A percentile compares a stretch with the other conserved stretches of the same genome.
These are phyloP conservation scores for Poecilia gillii DNA, from an alignment of 2,797 vertebrate genomes.

Conservation along the genomic window DNA sequence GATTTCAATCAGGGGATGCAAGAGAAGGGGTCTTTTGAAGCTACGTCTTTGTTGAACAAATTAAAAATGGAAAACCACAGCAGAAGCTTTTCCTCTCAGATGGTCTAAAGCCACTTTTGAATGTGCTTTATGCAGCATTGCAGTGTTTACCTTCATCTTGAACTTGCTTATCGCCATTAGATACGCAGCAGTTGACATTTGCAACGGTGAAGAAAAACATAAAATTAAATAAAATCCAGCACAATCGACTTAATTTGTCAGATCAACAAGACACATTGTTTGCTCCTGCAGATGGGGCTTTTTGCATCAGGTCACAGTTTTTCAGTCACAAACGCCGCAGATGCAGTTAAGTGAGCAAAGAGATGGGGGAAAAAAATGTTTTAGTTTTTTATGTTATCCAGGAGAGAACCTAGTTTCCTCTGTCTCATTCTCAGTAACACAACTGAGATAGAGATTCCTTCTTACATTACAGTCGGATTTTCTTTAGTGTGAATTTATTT, in stretches of 20 bases:
- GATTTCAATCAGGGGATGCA: constrained; percentile 11
- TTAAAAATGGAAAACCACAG: constrained; percentile 30
- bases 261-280: background rate
- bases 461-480: background rate
- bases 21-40: constrained; percentile 32
- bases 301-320: background rate
- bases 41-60: constrained; percentile 44
- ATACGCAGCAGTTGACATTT: constrained; percentile 1
- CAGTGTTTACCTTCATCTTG: background rate
- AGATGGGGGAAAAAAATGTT: background rate
- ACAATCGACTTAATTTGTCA: background rate
- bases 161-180: constrained; percentile 16
- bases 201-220: background rate
- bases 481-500: background rate
- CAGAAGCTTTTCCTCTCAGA: constrained; percentile 26
- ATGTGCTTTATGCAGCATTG: background rate
- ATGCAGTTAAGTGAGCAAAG: background rate
- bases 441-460: background rate
- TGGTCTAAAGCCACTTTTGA: constrained; percentile 17
- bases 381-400: background rate
- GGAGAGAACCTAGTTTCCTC: background rate
- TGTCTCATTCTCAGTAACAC: background rate
- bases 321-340: background rate
- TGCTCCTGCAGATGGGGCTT: background rate
- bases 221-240: background rate